These are phyloP conservation scores for Synergus itoensis DNA, from an alignment of 2,888 invertebrate genomes.

Conservation along the genomic window DNA sequence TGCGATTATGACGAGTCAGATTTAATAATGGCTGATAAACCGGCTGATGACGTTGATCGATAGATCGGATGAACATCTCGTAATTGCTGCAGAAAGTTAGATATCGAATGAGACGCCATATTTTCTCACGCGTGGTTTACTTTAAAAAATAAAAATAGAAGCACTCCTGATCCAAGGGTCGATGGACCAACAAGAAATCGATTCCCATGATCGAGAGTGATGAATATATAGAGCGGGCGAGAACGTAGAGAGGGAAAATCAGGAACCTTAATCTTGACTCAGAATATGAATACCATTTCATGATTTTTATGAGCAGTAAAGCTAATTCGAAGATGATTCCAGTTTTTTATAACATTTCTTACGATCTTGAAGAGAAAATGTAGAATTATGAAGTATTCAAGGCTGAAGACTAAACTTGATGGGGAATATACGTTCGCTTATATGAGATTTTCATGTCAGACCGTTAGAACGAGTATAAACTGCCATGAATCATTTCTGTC, in stretches of 20 bases:
- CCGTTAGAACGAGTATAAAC: conserved; percentile 22
- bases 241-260: not conserved
- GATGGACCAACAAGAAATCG: not conserved
- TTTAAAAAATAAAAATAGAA: not conserved
- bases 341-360: not conserved
- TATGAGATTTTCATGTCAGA: not conserved
- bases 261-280: not conserved
- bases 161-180: not conserved
- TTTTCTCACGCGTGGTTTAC: not conserved
- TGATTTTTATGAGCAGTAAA: too few relatives aligned
- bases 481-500: conserved; percentile 31
- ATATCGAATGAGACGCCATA: not conserved
- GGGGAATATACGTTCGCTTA: conserved; percentile 4
- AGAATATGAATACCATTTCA: not conserved
- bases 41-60: conserved; percentile 25
- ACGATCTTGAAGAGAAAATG: not conserved
- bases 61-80: conserved; percentile 1
- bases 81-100: conserved; percentile 18
- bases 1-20: conserved; percentile 36
- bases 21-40: conserved; percentile 28
- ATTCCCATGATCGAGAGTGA: conserved; percentile 8
- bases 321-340: too few relatives aligned
- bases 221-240: not conserved
- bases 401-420: not conserved
- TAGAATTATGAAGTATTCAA: conserved; percentile 7